Base-by-base conservation (phyloP, 2,113 vertebrate species). In the Acanthisitta chloris region DNA sequence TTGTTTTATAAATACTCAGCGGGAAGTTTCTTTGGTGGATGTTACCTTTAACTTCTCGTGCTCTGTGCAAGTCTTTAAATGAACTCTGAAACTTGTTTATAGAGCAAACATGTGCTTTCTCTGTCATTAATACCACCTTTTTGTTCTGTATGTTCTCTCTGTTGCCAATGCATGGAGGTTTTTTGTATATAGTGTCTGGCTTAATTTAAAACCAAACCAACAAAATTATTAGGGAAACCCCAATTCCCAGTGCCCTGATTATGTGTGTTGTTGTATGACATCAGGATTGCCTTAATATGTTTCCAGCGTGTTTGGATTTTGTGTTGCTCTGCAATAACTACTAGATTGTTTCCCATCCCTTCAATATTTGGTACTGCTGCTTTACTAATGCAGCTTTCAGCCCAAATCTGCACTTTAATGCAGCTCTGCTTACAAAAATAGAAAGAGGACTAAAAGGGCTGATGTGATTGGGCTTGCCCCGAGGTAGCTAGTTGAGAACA, bases 371-470 rank as follows among this genome's bases (percentile, higher is more conserved):
- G 86, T 80, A 57, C 70, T 87, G 10, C 73, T 73, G 38, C 3
- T 13, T 92, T 92, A 58, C 14, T 8, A 72, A 87, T 91, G 48
- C 91, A 85, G 84, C 87, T 92, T 95, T 94, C 45, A 85, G 70
- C 78, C 70, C 78, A 92, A 95, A 91, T 95, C 94, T 91, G 57
- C 85, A 51, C 48, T 92, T 88, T 92, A 83, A 91, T 89, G 74
- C 74, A 86, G 84, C 78, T 88, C 87, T 80, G 58, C 57, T 38
- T 80, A 65, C 54, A 49, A 82, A 94, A 91, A 94, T 77, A 95
- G 81, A 66, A 92, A 62, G 80, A 69, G 91, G 58, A 49, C 61
- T 94, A 62, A 54, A 79, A 82, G 58, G 66, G 84, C 69, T 92
- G 65, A 74, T 92, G 57, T 77, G 84, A 57, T 61, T 85, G 24